Evolutionary conservation across 2,888 invertebrate genomes (phyloP).

Genomic region (Yponomeuta cagnagella): DNA sequence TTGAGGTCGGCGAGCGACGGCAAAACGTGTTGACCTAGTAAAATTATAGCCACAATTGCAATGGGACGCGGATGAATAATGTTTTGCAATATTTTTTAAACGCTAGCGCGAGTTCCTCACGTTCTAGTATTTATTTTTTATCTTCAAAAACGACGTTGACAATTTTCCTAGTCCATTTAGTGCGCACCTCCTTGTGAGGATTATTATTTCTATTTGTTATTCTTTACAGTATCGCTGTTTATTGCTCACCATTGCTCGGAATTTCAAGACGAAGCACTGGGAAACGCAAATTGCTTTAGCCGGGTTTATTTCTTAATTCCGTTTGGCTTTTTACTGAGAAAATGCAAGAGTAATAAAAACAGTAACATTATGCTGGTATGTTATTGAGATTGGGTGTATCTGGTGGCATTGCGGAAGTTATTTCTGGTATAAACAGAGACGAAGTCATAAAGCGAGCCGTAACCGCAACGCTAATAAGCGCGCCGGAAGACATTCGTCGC

Average conservation of each 20-base stretch:
- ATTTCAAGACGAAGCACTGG: not conserved
- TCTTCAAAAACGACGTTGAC: not conserved
- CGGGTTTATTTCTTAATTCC: not conserved
- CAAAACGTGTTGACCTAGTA: conserved; percentile 3
- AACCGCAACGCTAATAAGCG: no score
- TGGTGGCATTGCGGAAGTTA: no score
- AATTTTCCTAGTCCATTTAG: not conserved
- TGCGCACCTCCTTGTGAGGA: not conserved
- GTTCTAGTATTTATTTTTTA: not conserved
- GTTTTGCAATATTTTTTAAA: conserved; percentile 2
- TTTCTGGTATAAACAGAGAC: no score
- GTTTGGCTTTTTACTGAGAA: not conserved
- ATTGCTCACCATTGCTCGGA: not conserved
- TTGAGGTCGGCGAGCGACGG: not conserved
- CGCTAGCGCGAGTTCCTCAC: not conserved
- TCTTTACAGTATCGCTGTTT: not conserved
- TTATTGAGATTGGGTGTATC: no score
- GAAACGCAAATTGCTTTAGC: not conserved
- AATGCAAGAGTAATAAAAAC: no score
- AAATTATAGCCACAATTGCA: conserved; percentile 8
- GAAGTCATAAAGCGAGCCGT: no score
- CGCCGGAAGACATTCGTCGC: no score
- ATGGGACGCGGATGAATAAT: conserved; percentile 3
- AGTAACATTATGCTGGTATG: no score
- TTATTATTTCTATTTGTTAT: not conserved